A percentile compares a stretch with the other conserved stretches of the same genome.
Conservation (phyloP, 1,140 invertebrate species). For the Trichonephila clavata region DNA sequence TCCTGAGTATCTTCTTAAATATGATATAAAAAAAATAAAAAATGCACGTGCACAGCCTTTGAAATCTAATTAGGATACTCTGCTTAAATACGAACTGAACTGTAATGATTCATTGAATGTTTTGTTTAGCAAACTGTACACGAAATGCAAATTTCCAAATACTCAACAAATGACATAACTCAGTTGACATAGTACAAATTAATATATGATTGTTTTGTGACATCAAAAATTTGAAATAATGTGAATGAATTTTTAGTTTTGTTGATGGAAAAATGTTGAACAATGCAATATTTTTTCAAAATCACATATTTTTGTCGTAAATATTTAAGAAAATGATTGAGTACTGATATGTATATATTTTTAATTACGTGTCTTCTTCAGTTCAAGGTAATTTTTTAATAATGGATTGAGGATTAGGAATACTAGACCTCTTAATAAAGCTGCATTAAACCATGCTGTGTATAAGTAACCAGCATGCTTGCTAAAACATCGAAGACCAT, state of each 20-base stretch:
- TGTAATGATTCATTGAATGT: neutral
- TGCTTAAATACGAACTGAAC: neutral
- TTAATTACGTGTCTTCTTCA: neutral
- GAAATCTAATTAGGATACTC: too few relatives aligned
- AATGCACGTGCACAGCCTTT: too few relatives aligned
- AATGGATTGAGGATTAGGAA: neutral
- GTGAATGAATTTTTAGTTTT: neutral
- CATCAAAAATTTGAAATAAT: neutral
- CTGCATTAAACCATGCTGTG: constrained; percentile 15
- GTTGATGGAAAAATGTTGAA: neutral
- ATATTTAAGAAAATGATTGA: neutral
- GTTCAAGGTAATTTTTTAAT: neutral
- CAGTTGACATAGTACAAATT: neutral
- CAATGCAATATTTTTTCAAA: neutral
- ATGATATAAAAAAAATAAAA: too few relatives aligned
- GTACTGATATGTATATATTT: neutral
- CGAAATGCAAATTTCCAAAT: neutral
- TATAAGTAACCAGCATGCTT: constrained; percentile 60
- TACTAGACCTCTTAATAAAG: neutral
- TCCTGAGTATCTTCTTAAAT: too few relatives aligned
- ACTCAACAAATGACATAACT: neutral
- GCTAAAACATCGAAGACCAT: constrained; percentile 83
- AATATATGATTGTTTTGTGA: neutral
- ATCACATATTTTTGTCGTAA: neutral
- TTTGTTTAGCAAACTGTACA: neutral